phyloP scores from a whole-genome alignment of 2,888 invertebrate species.

The Stegana nigrithorax region DNA sequence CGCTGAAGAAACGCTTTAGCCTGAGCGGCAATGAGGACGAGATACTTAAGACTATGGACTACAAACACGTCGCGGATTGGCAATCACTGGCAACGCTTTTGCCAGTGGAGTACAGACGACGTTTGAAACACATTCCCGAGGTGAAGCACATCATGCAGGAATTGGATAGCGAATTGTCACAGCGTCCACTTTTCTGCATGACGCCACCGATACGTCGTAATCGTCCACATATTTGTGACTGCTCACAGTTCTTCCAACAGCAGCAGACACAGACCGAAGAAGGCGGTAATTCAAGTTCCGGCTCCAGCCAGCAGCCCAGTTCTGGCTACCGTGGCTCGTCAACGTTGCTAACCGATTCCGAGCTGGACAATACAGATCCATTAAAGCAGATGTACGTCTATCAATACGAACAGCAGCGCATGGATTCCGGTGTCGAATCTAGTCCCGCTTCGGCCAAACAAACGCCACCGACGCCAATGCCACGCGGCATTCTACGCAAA shows the following conservation, averaged over 20 bases:
- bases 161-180: constrained; percentile 68
- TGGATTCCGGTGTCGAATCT: constrained; percentile 71
- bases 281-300: constrained; percentile 54
- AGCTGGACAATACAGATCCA: constrained; percentile 66
- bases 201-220: constrained; percentile 73
- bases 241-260: constrained; percentile 63
- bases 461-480: constrained; percentile 75
- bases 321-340: constrained; percentile 90
- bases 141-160: constrained; percentile 70
- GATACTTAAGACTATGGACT: constrained; percentile 81
- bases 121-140: constrained; percentile 83
- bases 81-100: constrained; percentile 89
- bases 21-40: constrained; percentile 80
- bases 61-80: constrained; percentile 92
- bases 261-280: constrained; percentile 37
- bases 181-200: constrained; percentile 73
- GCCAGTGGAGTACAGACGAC: constrained; percentile 84
- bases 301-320: constrained; percentile 81
- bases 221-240: constrained; percentile 70
- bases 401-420: constrained; percentile 81
- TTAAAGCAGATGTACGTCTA: constrained; percentile 79
- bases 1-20: constrained; percentile 51
- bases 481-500: constrained; percentile 64
- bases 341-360: constrained; percentile 81
- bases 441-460: constrained; percentile 66